Base-by-base conservation (phyloP, 1,140 invertebrate species). In the Drosophila pectinifera region DNA sequence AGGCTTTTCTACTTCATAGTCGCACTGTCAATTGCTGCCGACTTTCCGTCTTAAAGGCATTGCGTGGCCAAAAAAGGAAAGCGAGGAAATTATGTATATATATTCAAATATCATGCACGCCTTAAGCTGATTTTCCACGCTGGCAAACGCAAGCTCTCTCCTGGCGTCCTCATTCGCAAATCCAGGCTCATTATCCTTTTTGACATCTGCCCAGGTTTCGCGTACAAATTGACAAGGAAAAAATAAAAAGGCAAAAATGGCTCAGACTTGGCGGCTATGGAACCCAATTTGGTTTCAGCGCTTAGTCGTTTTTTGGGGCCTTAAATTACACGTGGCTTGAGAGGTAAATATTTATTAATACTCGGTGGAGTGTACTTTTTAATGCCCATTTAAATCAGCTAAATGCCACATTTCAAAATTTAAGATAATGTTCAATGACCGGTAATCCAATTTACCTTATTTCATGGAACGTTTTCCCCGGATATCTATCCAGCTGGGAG, bases 51-150 rank as follows among this genome's bases (percentile, higher is more conserved):
- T 68, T 67, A 34, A 16, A 70, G 57, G 48, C 56, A 65, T 65
- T 68, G 31, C 1, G 11, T 48, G 34, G 31, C 43, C 46, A 10
- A 65, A 75, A 51, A 51, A 31, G n/a, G 45, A 39, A 14, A 38
- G 24, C 57, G n/a, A 4, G 39, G 13, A 68, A 62, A 53, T 67
- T 61, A 78, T 74, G 61, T 56, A 75, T 62, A 57, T 69, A 55
- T 80, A 83, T 88, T 84, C 64, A 88, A 88, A 88, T 86, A 78
- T 67, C 59, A 89, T 89, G 79, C 76, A 83, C 76, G 77, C 72
- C 77, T 75, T 89, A 84, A 88, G 80, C 84, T 88, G 84, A 86
- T 86, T 86, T 86, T 79, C 75, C 62, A 58, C 67, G 46, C 63
- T 62, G 59, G 39, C 48, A 84, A 80, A 65, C 59, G 39, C 43